These are phyloP conservation scores for Alitta virens DNA, from an alignment of 2,888 invertebrate species.

Conservation along the genomic window DNA sequence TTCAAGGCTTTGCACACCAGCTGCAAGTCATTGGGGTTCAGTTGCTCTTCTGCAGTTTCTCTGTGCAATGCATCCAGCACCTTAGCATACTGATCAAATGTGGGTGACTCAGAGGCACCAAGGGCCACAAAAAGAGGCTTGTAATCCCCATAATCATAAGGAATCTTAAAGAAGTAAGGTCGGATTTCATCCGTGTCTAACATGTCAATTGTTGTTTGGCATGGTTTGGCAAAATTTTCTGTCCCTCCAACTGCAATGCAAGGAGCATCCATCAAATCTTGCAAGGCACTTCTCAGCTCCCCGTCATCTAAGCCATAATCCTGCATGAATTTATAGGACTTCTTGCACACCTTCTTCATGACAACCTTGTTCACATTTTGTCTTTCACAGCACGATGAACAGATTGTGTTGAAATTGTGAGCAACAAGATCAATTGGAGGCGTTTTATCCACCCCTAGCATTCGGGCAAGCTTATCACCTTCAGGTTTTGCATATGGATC, in stretches of 20 bases:
- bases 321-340: constrained; percentile 19
- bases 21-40: constrained; percentile 29
- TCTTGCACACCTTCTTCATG: constrained; percentile 20
- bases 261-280: constrained; percentile 3
- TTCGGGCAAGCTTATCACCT: constrained; percentile 9
- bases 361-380: background rate
- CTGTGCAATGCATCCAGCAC: constrained; percentile 28
- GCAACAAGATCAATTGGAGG: constrained; percentile 19
- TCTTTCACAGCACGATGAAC: background rate
- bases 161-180: constrained; percentile 34
- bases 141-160: constrained; percentile 29
- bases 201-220: constrained; percentile 26
- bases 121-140: constrained; percentile 29
- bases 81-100: constrained; percentile 29
- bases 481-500: constrained; percentile 19
- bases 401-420: background rate
- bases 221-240: constrained; percentile 22
- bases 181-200: constrained; percentile 29
- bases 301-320: constrained; percentile 5
- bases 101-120: constrained; percentile 29
- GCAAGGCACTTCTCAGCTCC: constrained; percentile 13
- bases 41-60: constrained; percentile 9
- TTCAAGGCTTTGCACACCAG: constrained; percentile 26
- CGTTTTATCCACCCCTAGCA: constrained; percentile 16
- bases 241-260: constrained; percentile 25